Evolutionary conservation across 2,797 vertebrate species (phyloP).

Genomic region (Dendrocincla fuliginosa): DNA sequence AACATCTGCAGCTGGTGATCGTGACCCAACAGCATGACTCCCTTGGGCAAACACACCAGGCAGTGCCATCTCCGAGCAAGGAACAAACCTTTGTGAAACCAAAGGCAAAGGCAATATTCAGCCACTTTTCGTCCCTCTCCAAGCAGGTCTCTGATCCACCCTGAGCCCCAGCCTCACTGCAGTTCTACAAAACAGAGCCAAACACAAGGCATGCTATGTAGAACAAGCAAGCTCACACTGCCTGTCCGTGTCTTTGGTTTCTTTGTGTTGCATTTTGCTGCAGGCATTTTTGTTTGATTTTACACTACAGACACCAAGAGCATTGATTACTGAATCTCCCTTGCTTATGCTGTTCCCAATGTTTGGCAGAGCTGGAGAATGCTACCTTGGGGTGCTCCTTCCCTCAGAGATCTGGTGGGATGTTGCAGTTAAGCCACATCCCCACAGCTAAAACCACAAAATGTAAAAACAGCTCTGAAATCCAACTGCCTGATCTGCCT

Average conservation of each 20-base stretch:
- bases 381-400: neutral
- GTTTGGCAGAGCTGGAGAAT: neutral
- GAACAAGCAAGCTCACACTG: neutral
- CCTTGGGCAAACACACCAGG: neutral
- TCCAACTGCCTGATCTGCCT: constrained; percentile 28
- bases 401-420: neutral
- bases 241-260: neutral
- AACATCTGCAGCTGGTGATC: neutral
- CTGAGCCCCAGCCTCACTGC: neutral
- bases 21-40: neutral
- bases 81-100: neutral
- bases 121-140: neutral
- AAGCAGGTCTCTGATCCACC: neutral
- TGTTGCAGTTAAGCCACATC: constrained; percentile 48
- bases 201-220: neutral
- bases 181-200: neutral
- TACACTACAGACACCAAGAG: neutral
- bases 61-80: neutral
- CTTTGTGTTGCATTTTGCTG: neutral
- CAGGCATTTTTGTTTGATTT: neutral
- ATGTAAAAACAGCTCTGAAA: constrained; percentile 41
- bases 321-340: neutral
- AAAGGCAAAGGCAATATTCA: neutral
- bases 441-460: constrained; percentile 25
- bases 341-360: neutral